phyloP scores from a whole-genome alignment of 2,888 invertebrate genomes.

The Bembecia ichneumoniformis region DNA sequence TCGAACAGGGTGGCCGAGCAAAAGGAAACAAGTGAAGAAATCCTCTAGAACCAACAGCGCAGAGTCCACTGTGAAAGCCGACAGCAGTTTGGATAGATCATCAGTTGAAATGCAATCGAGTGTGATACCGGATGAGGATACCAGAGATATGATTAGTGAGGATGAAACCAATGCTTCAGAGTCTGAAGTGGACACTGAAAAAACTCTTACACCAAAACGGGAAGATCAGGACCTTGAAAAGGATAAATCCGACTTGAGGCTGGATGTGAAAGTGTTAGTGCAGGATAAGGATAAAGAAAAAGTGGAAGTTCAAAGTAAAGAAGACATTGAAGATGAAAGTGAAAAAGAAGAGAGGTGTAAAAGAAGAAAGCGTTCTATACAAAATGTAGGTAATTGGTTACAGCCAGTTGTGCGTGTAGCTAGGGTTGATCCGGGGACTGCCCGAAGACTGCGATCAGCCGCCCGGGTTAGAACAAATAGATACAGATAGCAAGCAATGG shows the following conservation, averaged over 20 bases:
- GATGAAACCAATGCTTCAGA: slow-evolving; percentile 37
- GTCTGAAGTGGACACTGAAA: slow-evolving; percentile 22
- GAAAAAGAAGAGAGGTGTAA: slow-evolving; percentile 33
- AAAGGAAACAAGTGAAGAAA: slow-evolving; percentile 52
- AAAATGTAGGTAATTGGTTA: slow-evolving; percentile 42
- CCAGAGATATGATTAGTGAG: slow-evolving; percentile 42
- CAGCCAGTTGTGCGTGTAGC: slow-evolving; percentile 79
- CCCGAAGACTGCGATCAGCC: slow-evolving; percentile 46
- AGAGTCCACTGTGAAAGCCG: slow-evolving; percentile 35
- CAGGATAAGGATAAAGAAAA: slow-evolving; percentile 25
- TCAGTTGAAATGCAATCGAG: slow-evolving; percentile 27
- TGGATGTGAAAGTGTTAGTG: slow-evolving; percentile 30
- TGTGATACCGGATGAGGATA: slow-evolving; percentile 37
- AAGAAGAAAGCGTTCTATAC: slow-evolving; percentile 40
- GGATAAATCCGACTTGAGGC: slow-evolving; percentile 22
- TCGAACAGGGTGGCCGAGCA: slow-evolving; percentile 85
- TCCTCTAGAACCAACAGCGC: slow-evolving; percentile 36
- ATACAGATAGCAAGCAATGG: slow-evolving; percentile 34
- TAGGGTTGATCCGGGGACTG: slow-evolving; percentile 66
- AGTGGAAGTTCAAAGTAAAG: slow-evolving; percentile 25
- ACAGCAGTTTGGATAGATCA: slow-evolving; percentile 39
- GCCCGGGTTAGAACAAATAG: slow-evolving; percentile 19
- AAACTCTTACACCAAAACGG: slow-evolving; percentile 16
- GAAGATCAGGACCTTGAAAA: slow-evolving; percentile 10
- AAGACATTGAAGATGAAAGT: slow-evolving; percentile 29